Evolutionary conservation across 2,797 vertebrate species (phyloP).

Genomic region (Tenualosa ilisha): DNA sequence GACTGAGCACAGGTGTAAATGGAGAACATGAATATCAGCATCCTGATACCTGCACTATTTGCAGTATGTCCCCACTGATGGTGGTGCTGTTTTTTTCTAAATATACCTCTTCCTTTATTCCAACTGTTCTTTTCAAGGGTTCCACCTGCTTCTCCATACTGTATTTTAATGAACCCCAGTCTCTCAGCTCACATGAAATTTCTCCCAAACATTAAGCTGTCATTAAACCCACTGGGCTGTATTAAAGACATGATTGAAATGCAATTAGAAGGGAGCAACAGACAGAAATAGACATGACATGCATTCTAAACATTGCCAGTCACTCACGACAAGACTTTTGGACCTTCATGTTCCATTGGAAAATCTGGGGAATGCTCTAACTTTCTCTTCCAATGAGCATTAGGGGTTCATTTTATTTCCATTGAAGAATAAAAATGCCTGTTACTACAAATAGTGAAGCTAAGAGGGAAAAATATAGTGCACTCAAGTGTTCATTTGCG

Average conservation of each 20-base stretch:
- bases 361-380: not conserved
- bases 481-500: not conserved
- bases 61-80: not conserved
- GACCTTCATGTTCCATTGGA: not conserved
- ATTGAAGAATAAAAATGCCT: no score
- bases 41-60: not conserved
- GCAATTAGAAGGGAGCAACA: not conserved
- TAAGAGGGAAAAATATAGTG: not conserved
- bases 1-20: not conserved
- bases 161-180: not conserved
- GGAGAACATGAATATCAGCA: not conserved
- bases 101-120: not conserved
- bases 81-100: not conserved
- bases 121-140: not conserved
- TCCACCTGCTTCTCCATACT: not conserved
- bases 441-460: not conserved
- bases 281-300: not conserved
- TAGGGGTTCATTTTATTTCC: no score
- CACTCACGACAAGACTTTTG: not conserved
- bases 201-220: not conserved
- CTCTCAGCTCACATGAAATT: not conserved
- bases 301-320: not conserved
- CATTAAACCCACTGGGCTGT: not conserved
- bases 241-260: constrained; percentile 2
- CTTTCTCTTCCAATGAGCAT: not conserved